phyloP scores from a whole-genome alignment of 2,888 invertebrate genomes.

The Lamellibrachia satsuma region DNA sequence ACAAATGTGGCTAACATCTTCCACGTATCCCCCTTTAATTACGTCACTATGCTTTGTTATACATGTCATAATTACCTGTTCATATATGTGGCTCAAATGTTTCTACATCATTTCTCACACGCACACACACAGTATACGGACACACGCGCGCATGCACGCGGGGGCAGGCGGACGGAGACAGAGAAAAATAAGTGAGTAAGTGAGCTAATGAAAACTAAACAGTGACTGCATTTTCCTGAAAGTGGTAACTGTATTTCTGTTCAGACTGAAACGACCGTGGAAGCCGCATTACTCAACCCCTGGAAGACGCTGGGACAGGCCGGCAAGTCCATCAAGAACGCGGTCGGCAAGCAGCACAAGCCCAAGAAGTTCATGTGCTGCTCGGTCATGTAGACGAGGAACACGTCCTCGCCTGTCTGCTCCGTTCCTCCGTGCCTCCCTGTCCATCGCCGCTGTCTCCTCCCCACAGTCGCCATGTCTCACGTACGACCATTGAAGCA shows the following conservation, averaged over 20 bases:
- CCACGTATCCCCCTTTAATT: too few relatives aligned
- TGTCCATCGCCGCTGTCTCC: neutral
- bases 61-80: too few relatives aligned
- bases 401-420: neutral
- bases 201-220: too few relatives aligned
- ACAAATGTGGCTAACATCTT: too few relatives aligned
- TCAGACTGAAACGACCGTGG: neutral
- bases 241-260: neutral
- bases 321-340: neutral
- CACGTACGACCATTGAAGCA: neutral
- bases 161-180: too few relatives aligned
- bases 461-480: neutral
- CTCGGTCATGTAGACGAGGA: neutral
- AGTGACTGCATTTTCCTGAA: too few relatives aligned
- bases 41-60: too few relatives aligned
- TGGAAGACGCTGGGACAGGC: neutral
- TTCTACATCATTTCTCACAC: too few relatives aligned
- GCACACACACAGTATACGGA: too few relatives aligned
- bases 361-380: neutral
- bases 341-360: neutral
- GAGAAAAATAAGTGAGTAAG: too few relatives aligned
- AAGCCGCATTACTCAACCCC: neutral
- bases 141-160: too few relatives aligned
- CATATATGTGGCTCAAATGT: too few relatives aligned
- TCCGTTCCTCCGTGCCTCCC: neutral